Evolutionary conservation across 2,888 invertebrate genomes (phyloP), one percentile per base, ranked within the genome.

Genomic region (Xiphydria camelus): DNA sequence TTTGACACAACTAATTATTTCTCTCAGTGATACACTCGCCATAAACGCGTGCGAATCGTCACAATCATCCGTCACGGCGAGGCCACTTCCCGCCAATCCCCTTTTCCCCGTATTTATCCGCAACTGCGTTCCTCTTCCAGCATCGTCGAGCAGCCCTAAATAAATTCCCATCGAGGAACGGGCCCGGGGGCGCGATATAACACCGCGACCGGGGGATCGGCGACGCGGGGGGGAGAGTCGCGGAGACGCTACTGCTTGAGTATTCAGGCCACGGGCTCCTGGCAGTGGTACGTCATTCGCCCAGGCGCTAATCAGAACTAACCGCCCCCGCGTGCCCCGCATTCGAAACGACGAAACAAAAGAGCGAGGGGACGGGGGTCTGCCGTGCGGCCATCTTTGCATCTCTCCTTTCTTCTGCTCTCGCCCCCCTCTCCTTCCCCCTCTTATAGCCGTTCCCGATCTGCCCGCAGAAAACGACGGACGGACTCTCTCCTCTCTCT

Each of bases 301-400:
- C 62, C 68, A 59, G 66, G 62, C 68, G 73, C 74, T 75, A 75
- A 75, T 75, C 75, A 75, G 75, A 75, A 74, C 74, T 75, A 75
- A 75, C 73, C 68, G 75, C 63, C 64, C 64, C 61, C 62, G 65
- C 74, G 74, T 75, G 74, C 69, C 57, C 50, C 44, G 74, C 67
- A 65, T 75, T 55, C 59, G 42, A 15, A 34, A 40, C 19, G 25
- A 26, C 33, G 40, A 45, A 50, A 43, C 42, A 36, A 47, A 18
- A 42, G 38, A 43, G 45, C 32, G 17, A 17, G 40, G 50, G 48
- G 46, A 47, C 7, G 46, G 25, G 17, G 37, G 25, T 38, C 34
- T 26, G 22, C 34, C 35, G 36, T 10, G 41, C 38, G 45, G 58
- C 65, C 69, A 68, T 69, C 62, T 71, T 68, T 64, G 59, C 61